Conservation (phyloP, 2,888 invertebrate genomes). For the Neoscelio sp. region DNA sequence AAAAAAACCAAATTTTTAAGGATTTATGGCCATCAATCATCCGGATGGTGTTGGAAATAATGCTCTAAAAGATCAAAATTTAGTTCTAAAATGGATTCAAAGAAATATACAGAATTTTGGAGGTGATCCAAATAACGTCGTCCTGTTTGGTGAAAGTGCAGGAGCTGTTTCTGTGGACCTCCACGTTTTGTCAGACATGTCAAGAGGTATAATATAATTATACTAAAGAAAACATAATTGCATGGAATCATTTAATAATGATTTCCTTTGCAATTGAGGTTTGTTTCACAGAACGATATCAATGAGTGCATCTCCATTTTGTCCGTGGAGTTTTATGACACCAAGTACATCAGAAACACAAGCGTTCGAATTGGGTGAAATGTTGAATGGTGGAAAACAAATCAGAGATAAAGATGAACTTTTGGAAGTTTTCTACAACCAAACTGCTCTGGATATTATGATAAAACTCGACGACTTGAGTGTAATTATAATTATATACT, state of each 20-base stretch:
- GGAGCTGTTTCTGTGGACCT: constrained; percentile 80
- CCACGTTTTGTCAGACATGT: constrained; percentile 69
- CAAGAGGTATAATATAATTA: constrained; percentile 59
- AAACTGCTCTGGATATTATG: constrained; percentile 60
- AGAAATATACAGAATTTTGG: constrained; percentile 84
- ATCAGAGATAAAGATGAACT: constrained; percentile 53
- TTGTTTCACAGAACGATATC: constrained; percentile 85
- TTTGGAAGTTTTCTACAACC: constrained; percentile 55
- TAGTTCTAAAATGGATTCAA: constrained; percentile 84
- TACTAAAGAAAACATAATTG: constrained; percentile 12
- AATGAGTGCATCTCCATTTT: constrained; percentile 84
- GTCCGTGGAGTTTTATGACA: constrained; percentile 68
- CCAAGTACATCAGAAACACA: constrained; percentile 25
- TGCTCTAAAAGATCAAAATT: constrained; percentile 83
- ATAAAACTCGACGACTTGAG: constrained; percentile 36
- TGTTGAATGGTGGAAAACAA: constrained; percentile 71
- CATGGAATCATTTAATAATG: constrained; percentile 1
- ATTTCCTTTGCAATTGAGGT: constrained; percentile 74
- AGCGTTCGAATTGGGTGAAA: constrained; percentile 74
- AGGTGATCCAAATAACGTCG: constrained; percentile 84
- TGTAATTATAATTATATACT: constrained; percentile 36
- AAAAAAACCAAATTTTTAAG: constrained; percentile 29
- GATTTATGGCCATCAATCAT: constrained; percentile 71
- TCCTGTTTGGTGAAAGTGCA: constrained; percentile 85
- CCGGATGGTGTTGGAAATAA: constrained; percentile 71